Evolutionary conservation across 2,113 vertebrate species (phyloP).

Genomic region (Polyodon spathula): DNA sequence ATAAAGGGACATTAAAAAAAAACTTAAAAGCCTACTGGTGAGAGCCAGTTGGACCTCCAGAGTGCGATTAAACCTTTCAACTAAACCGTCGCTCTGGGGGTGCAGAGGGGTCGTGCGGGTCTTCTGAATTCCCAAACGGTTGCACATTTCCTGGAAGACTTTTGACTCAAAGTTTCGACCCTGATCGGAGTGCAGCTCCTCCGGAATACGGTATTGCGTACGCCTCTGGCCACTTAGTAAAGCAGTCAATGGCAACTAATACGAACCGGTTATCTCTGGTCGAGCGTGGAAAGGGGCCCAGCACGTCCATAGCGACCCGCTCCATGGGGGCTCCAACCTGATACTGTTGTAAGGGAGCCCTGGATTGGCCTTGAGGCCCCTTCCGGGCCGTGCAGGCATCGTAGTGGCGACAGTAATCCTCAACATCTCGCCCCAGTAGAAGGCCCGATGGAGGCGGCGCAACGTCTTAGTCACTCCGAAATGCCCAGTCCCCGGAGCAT

Average conservation of each 20-base stretch:
- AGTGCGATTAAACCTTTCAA: background rate
- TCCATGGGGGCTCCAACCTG: background rate
- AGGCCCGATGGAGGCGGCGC: background rate
- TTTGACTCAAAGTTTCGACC: background rate
- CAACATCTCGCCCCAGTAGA: background rate
- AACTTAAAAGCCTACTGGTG: too few relatives aligned
- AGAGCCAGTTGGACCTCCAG: background rate
- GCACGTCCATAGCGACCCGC: background rate
- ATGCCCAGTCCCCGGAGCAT: background rate
- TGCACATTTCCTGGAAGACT: background rate
- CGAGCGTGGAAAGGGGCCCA: background rate
- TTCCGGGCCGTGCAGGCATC: background rate
- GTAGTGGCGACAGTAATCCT: background rate
- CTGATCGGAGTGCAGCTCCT: background rate
- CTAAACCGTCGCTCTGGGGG: background rate
- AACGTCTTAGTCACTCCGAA: background rate
- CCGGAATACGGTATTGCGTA: background rate
- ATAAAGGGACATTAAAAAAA: too few relatives aligned
- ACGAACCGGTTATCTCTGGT: background rate
- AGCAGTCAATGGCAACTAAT: background rate
- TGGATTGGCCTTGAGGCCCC: background rate
- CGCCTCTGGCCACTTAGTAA: background rate
- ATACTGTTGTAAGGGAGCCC: background rate
- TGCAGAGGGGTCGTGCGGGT: background rate
- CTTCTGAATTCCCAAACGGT: background rate